These are phyloP conservation scores for Uria aalge DNA, from an alignment of 2,113 vertebrate species.

Conservation along the genomic window DNA sequence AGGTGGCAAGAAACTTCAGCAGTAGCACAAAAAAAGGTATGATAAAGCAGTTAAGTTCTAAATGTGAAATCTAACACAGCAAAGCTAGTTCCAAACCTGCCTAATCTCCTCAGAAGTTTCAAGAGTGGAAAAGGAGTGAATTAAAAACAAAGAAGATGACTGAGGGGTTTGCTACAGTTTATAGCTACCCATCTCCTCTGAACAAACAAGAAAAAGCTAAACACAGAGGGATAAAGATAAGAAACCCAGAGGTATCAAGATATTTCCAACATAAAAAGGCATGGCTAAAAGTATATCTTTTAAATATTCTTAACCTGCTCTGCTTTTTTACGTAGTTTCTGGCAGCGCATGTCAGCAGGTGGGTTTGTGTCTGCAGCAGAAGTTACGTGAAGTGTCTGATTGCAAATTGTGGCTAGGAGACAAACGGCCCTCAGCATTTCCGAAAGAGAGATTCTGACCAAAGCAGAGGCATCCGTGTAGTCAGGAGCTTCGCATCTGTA, in stretches of 20 bases:
- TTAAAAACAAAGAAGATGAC: not conserved
- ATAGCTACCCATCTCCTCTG: not conserved
- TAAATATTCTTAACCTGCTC: not conserved
- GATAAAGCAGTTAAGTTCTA: not conserved
- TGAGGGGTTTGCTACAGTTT: not conserved
- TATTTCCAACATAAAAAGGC: not conserved
- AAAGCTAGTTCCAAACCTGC: not conserved
- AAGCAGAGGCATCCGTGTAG: not conserved
- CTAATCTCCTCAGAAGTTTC: slow-evolving; percentile 3
- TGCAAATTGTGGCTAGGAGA: not conserved
- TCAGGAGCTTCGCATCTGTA: not conserved
- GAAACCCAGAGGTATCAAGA: not conserved
- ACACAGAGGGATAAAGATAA: not conserved
- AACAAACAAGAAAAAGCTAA: slow-evolving; percentile 12
- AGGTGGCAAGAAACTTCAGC: not conserved
- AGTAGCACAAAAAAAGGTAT: not conserved
- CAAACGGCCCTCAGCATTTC: not conserved
- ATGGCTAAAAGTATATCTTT: not conserved
- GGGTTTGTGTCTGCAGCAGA: not conserved
- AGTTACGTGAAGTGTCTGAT: rapidly evolving
- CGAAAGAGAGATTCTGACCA: not conserved
- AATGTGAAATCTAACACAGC: not conserved
- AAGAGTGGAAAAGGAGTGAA: not conserved
- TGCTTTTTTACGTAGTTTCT: not conserved
- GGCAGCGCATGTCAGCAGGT: not conserved